phyloP scores from a whole-genome alignment of 92 coral and sea anemone genomes.

The Palythoa heliodiscus region DNA sequence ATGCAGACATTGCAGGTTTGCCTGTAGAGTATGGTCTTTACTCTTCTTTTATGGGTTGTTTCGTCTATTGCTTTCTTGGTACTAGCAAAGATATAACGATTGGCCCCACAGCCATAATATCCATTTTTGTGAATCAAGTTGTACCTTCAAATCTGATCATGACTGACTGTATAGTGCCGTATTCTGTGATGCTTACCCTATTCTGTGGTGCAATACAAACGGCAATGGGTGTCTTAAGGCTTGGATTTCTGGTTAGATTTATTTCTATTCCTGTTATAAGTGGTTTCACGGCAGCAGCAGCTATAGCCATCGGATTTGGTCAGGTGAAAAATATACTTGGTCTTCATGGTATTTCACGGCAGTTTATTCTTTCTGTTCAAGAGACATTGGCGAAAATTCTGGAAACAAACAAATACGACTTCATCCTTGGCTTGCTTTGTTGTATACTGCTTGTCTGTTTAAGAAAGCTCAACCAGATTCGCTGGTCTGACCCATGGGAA shows the following conservation, averaged over 20 bases:
- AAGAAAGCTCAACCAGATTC: conserved; percentile 54
- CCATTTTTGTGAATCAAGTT: conserved; percentile 68
- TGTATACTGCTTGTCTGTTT: conserved; percentile 62
- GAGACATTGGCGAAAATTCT: conserved; percentile 63
- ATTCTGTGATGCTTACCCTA: conserved; percentile 76
- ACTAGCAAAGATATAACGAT: conserved; percentile 89
- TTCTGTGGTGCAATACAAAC: conserved; percentile 80
- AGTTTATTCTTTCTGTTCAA: conserved; percentile 56
- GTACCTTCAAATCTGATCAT: not conserved
- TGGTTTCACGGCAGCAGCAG: conserved; percentile 96
- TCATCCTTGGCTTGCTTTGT: conserved; percentile 70
- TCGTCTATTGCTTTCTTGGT: conserved; percentile 89
- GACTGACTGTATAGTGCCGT: conserved; percentile 20
- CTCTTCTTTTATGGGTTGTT: conserved; percentile 91
- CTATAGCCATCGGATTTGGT: conserved; percentile 80
- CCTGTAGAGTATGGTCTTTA: conserved; percentile 90
- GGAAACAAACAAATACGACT: conserved; percentile 77
- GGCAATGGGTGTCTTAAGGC: conserved; percentile 73
- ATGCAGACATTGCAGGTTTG: conserved; percentile 86
- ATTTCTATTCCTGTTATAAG: conserved; percentile 94
- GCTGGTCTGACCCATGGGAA: conserved; percentile 70
- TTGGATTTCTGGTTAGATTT: conserved; percentile 90
- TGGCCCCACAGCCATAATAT: conserved; percentile 98
- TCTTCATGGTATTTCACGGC: conserved; percentile 65
- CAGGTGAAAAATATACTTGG: conserved; percentile 88